phyloP scores from a whole-genome alignment of 1,140 invertebrate genomes.

The Sitobion miscanthi region DNA sequence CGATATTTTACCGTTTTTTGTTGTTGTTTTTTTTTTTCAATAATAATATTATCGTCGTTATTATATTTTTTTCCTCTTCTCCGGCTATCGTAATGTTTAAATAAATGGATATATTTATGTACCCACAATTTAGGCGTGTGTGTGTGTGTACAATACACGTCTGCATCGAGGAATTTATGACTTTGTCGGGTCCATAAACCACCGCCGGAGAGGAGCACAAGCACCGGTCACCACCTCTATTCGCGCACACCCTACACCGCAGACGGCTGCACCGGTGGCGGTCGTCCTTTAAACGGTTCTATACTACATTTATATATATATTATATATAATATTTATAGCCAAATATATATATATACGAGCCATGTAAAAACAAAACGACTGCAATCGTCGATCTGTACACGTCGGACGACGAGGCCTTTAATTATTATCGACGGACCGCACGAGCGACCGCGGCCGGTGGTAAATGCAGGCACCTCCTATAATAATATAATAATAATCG shows the following conservation, averaged over 20 bases:
- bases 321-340: neutral
- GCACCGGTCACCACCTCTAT: neutral
- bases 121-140: neutral
- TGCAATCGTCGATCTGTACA: neutral
- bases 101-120: constrained; percentile 20
- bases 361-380: neutral
- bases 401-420: neutral
- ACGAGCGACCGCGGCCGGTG: neutral
- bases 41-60: neutral
- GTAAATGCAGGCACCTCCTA: too few relatives aligned
- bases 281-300: neutral
- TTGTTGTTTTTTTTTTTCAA: neutral
- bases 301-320: neutral
- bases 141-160: neutral
- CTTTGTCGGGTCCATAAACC: constrained; percentile 41
- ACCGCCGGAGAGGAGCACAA: constrained; percentile 23
- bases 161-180: constrained; percentile 32
- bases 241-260: neutral
- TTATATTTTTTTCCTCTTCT: neutral
- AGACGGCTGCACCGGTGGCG: neutral
- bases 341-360: neutral
- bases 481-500: neutral
- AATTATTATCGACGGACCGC: constrained; percentile 36
- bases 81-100: neutral
- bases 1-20: constrained; percentile 10